These are phyloP conservation scores for Antrozous pallidus DNA, from an alignment of 2,797 vertebrate species.

Conservation along the genomic window DNA sequence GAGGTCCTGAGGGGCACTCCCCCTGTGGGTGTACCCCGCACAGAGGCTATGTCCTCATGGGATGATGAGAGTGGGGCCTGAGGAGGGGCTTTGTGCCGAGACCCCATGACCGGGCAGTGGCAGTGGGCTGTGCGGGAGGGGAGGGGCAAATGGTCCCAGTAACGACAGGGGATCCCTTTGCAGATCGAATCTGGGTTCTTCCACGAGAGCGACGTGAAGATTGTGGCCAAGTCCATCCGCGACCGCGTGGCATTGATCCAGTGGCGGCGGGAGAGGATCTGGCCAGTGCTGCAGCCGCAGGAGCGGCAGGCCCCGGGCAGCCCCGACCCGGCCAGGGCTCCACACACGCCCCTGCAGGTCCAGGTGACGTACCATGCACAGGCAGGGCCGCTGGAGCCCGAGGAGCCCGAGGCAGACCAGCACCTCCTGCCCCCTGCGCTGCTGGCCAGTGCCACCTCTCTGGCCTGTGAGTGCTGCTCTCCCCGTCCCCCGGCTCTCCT, in stretches of 20 bases:
- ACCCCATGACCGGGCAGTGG: rapidly evolving
- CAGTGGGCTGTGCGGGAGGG: rapidly evolving
- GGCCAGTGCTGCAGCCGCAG: conserved; percentile 82
- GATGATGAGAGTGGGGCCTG: neutral
- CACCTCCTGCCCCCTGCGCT: conserved; percentile 85
- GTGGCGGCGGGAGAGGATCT: conserved; percentile 92
- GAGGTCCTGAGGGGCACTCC: neutral
- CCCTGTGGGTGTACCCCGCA: no score
- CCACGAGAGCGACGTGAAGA: conserved; percentile 94
- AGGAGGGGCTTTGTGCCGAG: neutral
- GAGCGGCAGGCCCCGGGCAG: conserved; percentile 78
- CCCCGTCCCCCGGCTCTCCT: neutral
- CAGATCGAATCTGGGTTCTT: conserved; percentile 97
- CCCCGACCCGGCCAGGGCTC: conserved; percentile 79
- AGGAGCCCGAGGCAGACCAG: conserved; percentile 91
- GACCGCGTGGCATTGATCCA: conserved; percentile 94
- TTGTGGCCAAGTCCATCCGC: conserved; percentile 94
- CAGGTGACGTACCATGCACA: conserved; percentile 84
- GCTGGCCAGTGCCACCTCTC: conserved; percentile 90
- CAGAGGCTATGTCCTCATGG: rapidly evolving
- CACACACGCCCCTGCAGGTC: conserved; percentile 80
- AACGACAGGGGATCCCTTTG: conserved; percentile 29
- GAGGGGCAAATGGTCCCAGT: neutral
- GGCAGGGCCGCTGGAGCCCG: conserved; percentile 84
- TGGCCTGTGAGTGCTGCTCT: conserved; percentile 88